Base-by-base conservation (phyloP, 2,888 invertebrate species). In the Salpingus planirostris region DNA sequence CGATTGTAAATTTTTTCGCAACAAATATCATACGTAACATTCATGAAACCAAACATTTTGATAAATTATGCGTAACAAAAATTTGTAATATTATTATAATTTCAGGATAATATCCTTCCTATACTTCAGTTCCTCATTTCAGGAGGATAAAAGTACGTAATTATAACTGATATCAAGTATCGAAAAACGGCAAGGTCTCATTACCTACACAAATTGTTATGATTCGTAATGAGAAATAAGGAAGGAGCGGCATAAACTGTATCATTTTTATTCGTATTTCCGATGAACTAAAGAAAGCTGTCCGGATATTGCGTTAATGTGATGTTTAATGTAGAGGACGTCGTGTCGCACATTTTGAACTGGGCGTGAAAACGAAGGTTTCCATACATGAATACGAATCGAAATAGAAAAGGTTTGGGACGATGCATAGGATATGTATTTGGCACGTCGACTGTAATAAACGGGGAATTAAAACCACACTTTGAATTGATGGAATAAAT, bases 311-410 rank as follows among this genome's bases (percentile, higher is more conserved):
- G 24, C 33, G n/a, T n/a, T n/a, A n/a, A n/a, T n/a, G n/a, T n/a
- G n/a, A n/a, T n/a, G n/a, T n/a, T n/a, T 21, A 12, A 11, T 15
- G 13, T 27, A 21, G 33, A 38, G 33, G 38, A 38, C 38, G 30
- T 23, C 24, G n/a, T 12, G 10, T 29, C 11, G 30, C 22, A 24
- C 29, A 29, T 25, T 27, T 31, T 13, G 26, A n/a, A 34, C 28
- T 40, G 33, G 36, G 40, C 31, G 36, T 40, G 36, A 40, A 36
- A 35, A 31, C 21, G 32, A 39, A 39, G 36, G 38, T 29, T 35
- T 38, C 15, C 21, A 33, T 27, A 11, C 21, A 29, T 35, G 39
- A 22, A 39, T 39, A 39, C 33, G 11, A 39, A 39, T 36, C 26
- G 24, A 18, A 27, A 13, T 37, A 37, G 33, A 33, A 37, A 37